Evolutionary conservation across 2,797 vertebrate species (phyloP).

Genomic region (Triplophysa yarkandensis): DNA sequence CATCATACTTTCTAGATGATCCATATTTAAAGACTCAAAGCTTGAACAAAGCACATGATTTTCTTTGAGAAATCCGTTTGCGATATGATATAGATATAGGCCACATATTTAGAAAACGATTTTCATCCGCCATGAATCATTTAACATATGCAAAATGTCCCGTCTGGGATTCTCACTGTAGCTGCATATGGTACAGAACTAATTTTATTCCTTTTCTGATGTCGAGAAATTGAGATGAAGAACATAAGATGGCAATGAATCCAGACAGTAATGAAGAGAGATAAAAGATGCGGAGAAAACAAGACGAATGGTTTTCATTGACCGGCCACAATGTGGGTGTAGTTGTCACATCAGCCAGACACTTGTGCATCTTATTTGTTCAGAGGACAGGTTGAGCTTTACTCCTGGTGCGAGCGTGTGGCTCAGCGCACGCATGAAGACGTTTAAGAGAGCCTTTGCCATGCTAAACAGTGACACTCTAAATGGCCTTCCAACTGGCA

Average conservation of each 20-base stretch:
- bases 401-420: constrained; percentile 70
- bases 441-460: constrained; percentile 78
- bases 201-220: constrained; percentile 21
- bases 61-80: constrained; percentile 1
- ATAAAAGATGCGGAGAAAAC: constrained; percentile 23
- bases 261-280: constrained; percentile 33
- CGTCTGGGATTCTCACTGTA: constrained; percentile 1
- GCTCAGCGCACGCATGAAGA: constrained; percentile 47
- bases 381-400: constrained; percentile 74
- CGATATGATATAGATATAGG: constrained; percentile 34
- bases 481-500: constrained; percentile 72
- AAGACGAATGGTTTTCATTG: constrained; percentile 63
- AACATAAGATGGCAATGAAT: constrained; percentile 11
- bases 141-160: constrained; percentile 7
- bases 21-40: constrained; percentile 78
- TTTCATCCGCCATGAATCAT: not conserved
- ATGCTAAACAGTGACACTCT: constrained; percentile 91
- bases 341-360: constrained; percentile 77
- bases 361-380: constrained; percentile 91
- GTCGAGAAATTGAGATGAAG: constrained; percentile 11
- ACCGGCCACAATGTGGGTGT: constrained; percentile 70
- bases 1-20: constrained; percentile 83
- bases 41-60: constrained; percentile 16
- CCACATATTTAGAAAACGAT: constrained; percentile 38
- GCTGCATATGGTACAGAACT: constrained; percentile 29